A percentile compares a stretch with the other conserved stretches of the same genome.
phyloP scores from a whole-genome alignment of 1,140 invertebrate genomes.

The Drosophila albomicans region DNA sequence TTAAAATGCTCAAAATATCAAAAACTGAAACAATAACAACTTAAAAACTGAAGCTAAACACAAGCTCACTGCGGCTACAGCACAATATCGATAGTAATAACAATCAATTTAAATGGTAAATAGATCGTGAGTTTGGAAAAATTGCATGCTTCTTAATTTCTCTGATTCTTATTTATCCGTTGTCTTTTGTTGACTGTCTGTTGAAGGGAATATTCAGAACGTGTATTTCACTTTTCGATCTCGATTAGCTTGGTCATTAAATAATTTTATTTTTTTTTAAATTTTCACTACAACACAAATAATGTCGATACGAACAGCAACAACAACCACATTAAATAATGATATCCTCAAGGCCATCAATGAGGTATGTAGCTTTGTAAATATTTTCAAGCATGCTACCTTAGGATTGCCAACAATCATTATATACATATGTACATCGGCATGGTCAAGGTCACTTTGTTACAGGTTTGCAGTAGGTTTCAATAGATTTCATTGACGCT shows the following conservation, averaged over 20 bases:
- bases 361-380: slow-evolving; percentile 37
- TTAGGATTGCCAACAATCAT: slow-evolving; percentile 34
- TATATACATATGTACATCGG: slow-evolving; percentile 7
- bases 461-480: slow-evolving; percentile 17
- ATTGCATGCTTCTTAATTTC: slow-evolving; percentile 5
- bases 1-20: slow-evolving; percentile 42
- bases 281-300: background rate
- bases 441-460: slow-evolving; percentile 52
- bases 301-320: slow-evolving; percentile 1
- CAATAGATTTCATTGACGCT: background rate
- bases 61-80: slow-evolving; percentile 22
- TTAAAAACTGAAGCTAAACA: slow-evolving; percentile 16
- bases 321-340: slow-evolving; percentile 13
- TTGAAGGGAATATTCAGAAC: slow-evolving; percentile 42
- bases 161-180: background rate
- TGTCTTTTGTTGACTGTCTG: background rate
- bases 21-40: slow-evolving; percentile 37
- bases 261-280: background rate
- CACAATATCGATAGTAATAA: slow-evolving; percentile 21
- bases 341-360: slow-evolving; percentile 39
- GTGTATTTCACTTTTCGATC: slow-evolving; percentile 32
- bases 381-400: slow-evolving; percentile 55
- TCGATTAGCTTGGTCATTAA: slow-evolving; percentile 37
- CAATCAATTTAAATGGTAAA: slow-evolving; percentile 44
- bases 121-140: slow-evolving; percentile 43